A percentile compares a stretch with the other conserved stretches of the same genome.
phyloP scores from a whole-genome alignment of 2,797 vertebrate genomes.

The Pipistrellus pipistrellus region DNA sequence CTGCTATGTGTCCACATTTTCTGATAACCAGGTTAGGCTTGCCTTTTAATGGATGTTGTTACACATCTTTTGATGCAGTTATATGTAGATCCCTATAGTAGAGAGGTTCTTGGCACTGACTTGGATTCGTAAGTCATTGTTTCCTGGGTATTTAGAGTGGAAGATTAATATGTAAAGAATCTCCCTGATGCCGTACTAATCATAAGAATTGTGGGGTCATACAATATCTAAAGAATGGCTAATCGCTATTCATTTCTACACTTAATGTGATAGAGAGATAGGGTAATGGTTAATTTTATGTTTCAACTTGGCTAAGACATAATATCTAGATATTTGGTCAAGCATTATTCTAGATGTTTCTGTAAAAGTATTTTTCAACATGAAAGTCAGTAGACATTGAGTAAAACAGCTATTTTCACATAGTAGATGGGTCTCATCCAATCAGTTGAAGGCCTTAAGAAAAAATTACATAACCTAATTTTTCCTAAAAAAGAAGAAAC shows the following conservation, averaged over 20 bases:
- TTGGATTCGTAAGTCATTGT: not conserved
- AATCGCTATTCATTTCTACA: not conserved
- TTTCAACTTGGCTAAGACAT: not conserved
- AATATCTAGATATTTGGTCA: not conserved
- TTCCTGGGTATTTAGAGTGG: not conserved
- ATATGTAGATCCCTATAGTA: not conserved
- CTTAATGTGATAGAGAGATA: not conserved
- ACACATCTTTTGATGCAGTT: not conserved
- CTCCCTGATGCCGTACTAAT: not conserved
- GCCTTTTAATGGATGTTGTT: not conserved
- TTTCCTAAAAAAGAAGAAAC: not conserved
- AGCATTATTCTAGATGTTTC: not conserved
- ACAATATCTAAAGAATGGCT: not conserved
- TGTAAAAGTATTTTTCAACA: not conserved
- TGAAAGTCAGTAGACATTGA: not conserved
- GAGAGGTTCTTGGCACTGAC: not conserved
- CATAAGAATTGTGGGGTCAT: not conserved
- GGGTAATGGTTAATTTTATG: not conserved
- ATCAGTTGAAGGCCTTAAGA: not conserved
- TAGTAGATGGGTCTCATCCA: not conserved
- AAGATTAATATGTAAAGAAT: not conserved
- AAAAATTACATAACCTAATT: not conserved
- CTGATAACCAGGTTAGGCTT: not conserved
- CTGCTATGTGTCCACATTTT: constrained; percentile 45
- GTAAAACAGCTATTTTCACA: not conserved